Conservation (phyloP, 2,797 vertebrate species). For the Pteropus rufus region DNA sequence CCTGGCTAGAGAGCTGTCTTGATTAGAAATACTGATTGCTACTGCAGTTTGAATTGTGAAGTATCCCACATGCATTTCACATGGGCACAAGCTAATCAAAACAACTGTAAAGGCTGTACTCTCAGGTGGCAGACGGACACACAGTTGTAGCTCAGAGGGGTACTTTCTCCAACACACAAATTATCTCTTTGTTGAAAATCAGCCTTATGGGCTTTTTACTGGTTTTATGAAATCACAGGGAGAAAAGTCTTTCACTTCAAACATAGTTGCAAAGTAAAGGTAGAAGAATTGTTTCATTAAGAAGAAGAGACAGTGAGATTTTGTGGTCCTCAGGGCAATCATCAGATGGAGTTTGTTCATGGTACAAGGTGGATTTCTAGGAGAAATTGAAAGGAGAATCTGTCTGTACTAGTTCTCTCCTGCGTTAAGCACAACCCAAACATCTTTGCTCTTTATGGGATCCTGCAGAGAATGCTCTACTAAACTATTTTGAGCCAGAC, state of each 20-base stretch:
- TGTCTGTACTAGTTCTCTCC: not conserved
- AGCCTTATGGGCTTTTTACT: not conserved
- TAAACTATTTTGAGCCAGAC: not conserved
- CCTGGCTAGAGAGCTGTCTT: not conserved
- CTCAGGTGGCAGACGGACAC: not conserved
- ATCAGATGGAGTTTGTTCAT: not conserved
- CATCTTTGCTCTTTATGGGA: not conserved
- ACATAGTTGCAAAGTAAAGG: not conserved
- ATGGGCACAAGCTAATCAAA: slow-evolving; percentile 36
- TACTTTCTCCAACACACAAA: not conserved
- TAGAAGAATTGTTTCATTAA: not conserved
- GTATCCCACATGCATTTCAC: not conserved
- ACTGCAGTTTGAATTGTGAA: not conserved
- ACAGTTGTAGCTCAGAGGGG: not conserved
- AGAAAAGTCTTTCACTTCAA: not conserved
- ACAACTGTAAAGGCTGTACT: not conserved
- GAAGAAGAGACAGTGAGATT: not conserved
- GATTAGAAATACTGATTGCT: slow-evolving; percentile 38
- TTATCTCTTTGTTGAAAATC: slow-evolving; percentile 39
- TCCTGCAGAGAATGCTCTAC: not conserved
- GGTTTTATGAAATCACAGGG: not conserved
- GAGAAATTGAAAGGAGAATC: not conserved
- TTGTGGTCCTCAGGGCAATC: not conserved
- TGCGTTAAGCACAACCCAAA: not conserved
- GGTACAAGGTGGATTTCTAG: not conserved